phyloP scores from a whole-genome alignment of 2,797 vertebrate species.

The Propithecus perrieri region DNA sequence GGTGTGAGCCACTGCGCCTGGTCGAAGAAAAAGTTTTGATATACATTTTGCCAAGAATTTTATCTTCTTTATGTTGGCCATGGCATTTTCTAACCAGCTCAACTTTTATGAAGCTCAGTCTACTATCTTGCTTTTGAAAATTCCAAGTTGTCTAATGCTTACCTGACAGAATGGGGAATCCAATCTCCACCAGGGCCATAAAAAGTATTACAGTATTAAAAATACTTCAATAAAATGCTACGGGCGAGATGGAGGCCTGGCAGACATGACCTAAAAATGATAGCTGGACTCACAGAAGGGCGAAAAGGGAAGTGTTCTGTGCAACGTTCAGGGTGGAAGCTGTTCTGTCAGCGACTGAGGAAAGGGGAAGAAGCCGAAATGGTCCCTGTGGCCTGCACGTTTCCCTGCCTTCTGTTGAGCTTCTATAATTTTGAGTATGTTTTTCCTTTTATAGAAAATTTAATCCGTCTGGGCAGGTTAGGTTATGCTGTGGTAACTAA shows the following conservation, averaged over 20 bases:
- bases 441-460: background rate
- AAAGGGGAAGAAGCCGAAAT: background rate
- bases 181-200: background rate
- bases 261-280: background rate
- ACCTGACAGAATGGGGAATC: background rate
- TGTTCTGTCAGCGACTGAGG: background rate
- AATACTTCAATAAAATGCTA: background rate
- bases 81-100: background rate
- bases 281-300: background rate
- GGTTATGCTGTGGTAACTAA: background rate
- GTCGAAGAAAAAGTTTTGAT: background rate
- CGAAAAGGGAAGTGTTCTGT: background rate
- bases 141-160: background rate
- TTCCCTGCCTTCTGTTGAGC: background rate
- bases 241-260: background rate
- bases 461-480: background rate
- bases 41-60: background rate
- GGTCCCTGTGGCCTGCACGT: accelerated
- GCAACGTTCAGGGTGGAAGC: background rate
- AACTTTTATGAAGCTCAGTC: background rate
- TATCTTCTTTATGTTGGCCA: background rate
- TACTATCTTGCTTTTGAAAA: conserved; percentile 21
- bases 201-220: too few species aligned
- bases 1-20: too few species aligned
- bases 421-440: background rate